These are phyloP conservation scores for Nemoura dubitans DNA, from an alignment of 2,888 invertebrate genomes.

Conservation along the genomic window DNA sequence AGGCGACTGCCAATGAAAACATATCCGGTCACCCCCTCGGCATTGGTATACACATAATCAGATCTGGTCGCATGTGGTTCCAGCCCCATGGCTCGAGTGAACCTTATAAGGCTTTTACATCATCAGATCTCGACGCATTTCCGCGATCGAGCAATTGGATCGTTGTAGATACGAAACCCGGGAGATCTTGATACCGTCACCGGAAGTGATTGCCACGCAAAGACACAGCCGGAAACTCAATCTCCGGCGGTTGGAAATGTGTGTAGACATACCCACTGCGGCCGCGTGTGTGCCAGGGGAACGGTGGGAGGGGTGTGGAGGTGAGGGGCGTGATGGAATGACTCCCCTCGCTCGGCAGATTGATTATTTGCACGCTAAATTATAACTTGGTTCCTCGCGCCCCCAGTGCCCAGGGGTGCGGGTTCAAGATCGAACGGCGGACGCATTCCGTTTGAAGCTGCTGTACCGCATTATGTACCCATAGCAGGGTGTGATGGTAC, in stretches of 20 bases:
- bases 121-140: no score
- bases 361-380: conserved; percentile 4
- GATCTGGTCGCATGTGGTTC: no score
- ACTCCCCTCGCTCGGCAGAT: not conserved
- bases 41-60: no score
- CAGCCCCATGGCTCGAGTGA: no score
- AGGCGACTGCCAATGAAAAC: not conserved
- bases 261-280: not conserved
- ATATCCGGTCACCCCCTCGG: not conserved
- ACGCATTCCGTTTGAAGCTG: not conserved
- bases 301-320: no score
- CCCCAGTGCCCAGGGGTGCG: not conserved
- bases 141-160: no score
- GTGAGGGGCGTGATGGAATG: not conserved
- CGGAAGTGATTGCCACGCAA: not conserved
- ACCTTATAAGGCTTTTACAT: no score
- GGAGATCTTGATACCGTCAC: no score
- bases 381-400: not conserved
- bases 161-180: no score
- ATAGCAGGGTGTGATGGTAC: not conserved
- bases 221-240: not conserved
- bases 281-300: not conserved
- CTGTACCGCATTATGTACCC: not conserved
- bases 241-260: not conserved
- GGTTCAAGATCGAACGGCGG: not conserved